Evolutionary conservation across 2,797 vertebrate genomes (phyloP).

Genomic region (Pteropus rufus): DNA sequence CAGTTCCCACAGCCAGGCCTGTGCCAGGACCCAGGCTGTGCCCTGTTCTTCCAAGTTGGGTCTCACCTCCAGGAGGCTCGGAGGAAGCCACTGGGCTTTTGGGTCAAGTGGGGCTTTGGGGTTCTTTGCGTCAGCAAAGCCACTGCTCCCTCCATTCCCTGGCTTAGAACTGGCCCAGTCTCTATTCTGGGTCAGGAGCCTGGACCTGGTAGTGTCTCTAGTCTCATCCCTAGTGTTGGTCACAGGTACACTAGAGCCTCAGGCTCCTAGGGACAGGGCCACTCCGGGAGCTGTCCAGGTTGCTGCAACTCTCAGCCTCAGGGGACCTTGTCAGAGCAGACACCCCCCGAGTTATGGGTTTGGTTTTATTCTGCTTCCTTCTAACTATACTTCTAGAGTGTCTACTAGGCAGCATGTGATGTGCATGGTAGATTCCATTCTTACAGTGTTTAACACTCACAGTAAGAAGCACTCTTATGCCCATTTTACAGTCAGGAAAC

Average conservation of each 20-base stretch:
- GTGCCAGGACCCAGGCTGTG: not conserved
- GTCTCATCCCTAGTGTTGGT: not conserved
- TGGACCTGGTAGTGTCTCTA: not conserved
- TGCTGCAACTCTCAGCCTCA: not conserved
- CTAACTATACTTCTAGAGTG: not conserved
- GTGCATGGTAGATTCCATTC: not conserved
- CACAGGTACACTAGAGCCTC: not conserved
- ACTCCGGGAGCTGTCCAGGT: not conserved
- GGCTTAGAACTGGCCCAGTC: not conserved
- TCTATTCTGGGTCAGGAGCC: not conserved
- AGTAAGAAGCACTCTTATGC: not conserved
- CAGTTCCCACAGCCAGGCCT: not conserved
- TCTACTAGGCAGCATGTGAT: not conserved
- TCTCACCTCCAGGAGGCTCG: not conserved
- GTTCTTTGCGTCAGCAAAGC: not conserved
- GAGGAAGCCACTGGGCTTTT: not conserved
- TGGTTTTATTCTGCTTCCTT: not conserved
- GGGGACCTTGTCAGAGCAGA: not conserved
- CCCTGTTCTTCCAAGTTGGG: not conserved
- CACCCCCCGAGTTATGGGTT: not conserved
- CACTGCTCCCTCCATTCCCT: not conserved
- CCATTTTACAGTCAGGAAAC: not conserved
- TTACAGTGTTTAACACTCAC: not conserved
- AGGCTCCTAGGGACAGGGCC: not conserved
- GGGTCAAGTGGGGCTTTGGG: not conserved